Evolutionary conservation across 2,888 invertebrate species (phyloP).

Genomic region (Parnassius glacialis): DNA sequence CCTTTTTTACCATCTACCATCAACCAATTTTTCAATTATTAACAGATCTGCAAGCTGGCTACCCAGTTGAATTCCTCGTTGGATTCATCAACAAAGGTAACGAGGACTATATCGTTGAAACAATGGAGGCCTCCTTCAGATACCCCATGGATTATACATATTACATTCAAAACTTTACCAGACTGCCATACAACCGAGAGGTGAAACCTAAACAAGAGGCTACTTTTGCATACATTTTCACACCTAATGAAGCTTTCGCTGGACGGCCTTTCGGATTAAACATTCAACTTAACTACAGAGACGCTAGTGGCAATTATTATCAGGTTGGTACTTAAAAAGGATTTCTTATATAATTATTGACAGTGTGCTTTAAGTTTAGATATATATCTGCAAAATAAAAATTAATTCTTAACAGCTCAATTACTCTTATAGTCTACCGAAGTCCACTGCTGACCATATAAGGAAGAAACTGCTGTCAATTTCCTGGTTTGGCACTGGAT

Average conservation of each 20-base stretch:
- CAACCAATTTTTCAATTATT: neutral
- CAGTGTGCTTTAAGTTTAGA: too few species aligned
- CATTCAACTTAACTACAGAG: slow-evolving; percentile 94
- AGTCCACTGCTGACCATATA: too few species aligned
- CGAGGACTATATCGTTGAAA: slow-evolving; percentile 94
- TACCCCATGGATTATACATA: slow-evolving; percentile 99
- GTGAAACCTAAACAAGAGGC: slow-evolving; percentile 96
- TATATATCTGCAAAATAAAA: too few species aligned
- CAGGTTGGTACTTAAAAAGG: slow-evolving; percentile 60
- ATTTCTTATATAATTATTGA: too few species aligned
- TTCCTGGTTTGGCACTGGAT: too few species aligned
- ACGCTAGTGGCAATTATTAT: slow-evolving; percentile 82
- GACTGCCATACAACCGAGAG: slow-evolving; percentile 91
- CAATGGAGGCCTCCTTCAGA: slow-evolving; percentile 98
- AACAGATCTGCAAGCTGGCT: slow-evolving; percentile 93
- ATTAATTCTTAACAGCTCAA: too few species aligned
- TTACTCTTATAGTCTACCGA: too few species aligned
- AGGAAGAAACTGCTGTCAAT: too few species aligned
- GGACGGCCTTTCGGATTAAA: slow-evolving; percentile 98
- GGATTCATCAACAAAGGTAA: slow-evolving; percentile 97
- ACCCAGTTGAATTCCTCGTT: slow-evolving; percentile 95
- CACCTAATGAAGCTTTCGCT: slow-evolving; percentile 97
- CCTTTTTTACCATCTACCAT: too few species aligned
- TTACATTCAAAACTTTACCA: slow-evolving; percentile 98
- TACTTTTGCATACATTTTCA: slow-evolving; percentile 96